Conservation (phyloP, 2,797 vertebrate species). For the Anguilla anguilla region DNA sequence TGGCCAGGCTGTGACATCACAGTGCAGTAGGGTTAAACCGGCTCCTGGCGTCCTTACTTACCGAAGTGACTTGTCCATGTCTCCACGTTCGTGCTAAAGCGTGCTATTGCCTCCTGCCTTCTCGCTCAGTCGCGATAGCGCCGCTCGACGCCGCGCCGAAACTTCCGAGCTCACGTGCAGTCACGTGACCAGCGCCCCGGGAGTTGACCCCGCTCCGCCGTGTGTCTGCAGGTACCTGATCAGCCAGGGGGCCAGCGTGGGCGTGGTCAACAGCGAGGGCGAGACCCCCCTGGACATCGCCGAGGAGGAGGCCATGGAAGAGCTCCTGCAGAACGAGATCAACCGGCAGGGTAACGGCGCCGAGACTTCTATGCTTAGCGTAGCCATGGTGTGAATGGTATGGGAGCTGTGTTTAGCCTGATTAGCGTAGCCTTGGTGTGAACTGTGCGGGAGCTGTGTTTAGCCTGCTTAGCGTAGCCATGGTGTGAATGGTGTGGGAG, state of each 20-base stretch:
- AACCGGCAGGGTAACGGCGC: slow-evolving; percentile 88
- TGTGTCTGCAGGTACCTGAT: slow-evolving; percentile 86
- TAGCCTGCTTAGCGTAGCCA: no score
- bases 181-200: neutral
- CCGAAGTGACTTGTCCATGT: neutral
- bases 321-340: slow-evolving; percentile 96
- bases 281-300: slow-evolving; percentile 97
- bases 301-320: slow-evolving; percentile 97
- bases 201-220: neutral
- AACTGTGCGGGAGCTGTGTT: neutral
- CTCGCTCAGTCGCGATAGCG: neutral
- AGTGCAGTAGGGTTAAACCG: no score
- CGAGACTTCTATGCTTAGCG: neutral
- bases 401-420: no score
- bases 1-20: no score
- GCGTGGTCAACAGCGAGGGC: slow-evolving; percentile 97
- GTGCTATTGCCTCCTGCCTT: neutral
- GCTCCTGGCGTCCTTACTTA: no score
- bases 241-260: slow-evolving; percentile 89
- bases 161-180: neutral
- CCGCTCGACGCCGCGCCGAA: neutral
- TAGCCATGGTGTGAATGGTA: neutral
- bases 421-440: neutral
- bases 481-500: no score
- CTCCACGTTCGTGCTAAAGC: neutral